These are phyloP conservation scores for Maniola hyperantus DNA, from an alignment of 2,888 invertebrate species.

Conservation along the genomic window DNA sequence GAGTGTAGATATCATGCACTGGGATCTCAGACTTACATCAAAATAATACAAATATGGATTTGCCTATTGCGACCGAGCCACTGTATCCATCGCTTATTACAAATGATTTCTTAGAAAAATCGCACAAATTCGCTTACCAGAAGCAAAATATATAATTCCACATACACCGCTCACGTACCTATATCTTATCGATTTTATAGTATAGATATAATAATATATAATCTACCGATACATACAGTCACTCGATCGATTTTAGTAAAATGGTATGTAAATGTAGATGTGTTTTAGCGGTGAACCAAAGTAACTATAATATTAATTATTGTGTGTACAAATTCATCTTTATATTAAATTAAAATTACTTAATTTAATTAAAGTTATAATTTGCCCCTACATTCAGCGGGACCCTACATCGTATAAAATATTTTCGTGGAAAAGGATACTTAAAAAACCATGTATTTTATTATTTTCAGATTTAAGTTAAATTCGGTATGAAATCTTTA, in stretches of 20 bases:
- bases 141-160: constrained; percentile 37
- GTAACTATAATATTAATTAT: constrained; percentile 22
- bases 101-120: constrained; percentile 36
- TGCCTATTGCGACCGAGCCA: constrained; percentile 26
- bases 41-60: neutral
- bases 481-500: too few species aligned
- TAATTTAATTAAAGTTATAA: neutral
- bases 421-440: too few species aligned
- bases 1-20: too few species aligned
- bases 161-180: constrained; percentile 32
- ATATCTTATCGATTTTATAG: constrained; percentile 24
- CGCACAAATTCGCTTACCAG: constrained; percentile 34
- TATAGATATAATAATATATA: constrained; percentile 12
- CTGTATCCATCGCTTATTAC: constrained; percentile 23
- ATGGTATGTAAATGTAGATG: constrained; percentile 19
- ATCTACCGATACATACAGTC: constrained; percentile 27
- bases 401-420: too few species aligned
- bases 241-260: constrained; percentile 25
- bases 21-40: too few species aligned
- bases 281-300: constrained; percentile 13
- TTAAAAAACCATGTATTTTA: too few species aligned
- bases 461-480: too few species aligned
- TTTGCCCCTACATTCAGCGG: too few species aligned
- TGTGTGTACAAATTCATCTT: constrained; percentile 7
- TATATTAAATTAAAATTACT: neutral